These are phyloP conservation scores for Fregetta grallaria DNA, from an alignment of 2,113 vertebrate species.

Conservation along the genomic window DNA sequence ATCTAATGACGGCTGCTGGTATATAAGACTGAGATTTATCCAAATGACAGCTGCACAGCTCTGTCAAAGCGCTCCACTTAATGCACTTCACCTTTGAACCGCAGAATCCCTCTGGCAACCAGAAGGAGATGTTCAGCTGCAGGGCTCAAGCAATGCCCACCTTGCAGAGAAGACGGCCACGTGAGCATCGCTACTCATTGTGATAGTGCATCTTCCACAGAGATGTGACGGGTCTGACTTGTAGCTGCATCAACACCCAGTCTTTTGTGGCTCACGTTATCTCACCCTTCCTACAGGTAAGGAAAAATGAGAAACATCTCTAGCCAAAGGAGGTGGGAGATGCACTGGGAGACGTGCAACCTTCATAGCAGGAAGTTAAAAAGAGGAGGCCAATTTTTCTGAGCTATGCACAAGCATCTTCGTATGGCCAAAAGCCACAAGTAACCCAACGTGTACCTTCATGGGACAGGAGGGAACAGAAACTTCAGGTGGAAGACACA, in stretches of 20 bases:
- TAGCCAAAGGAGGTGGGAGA: neutral
- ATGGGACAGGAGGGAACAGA: neutral
- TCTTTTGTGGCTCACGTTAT: neutral
- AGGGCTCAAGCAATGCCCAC: neutral
- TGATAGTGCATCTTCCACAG: fast-evolving
- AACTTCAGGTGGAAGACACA: neutral
- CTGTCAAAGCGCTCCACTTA: neutral
- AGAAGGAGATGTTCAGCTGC: neutral
- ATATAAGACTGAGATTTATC: neutral
- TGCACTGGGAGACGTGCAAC: neutral
- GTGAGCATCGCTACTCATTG: neutral
- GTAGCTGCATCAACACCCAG: neutral
- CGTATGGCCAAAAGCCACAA: neutral
- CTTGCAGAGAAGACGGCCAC: neutral
- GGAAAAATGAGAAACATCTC: neutral
- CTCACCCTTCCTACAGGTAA: neutral
- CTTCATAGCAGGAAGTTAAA: neutral
- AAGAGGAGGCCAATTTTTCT: neutral
- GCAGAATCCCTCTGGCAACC: neutral
- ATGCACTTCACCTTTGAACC: neutral
- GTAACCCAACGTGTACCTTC: neutral
- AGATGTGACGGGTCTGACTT: neutral
- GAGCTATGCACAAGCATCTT: neutral
- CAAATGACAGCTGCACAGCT: neutral
- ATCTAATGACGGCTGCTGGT: neutral